phyloP scores from a whole-genome alignment of 1,140 invertebrate genomes.

The Vanessa tameamea region DNA sequence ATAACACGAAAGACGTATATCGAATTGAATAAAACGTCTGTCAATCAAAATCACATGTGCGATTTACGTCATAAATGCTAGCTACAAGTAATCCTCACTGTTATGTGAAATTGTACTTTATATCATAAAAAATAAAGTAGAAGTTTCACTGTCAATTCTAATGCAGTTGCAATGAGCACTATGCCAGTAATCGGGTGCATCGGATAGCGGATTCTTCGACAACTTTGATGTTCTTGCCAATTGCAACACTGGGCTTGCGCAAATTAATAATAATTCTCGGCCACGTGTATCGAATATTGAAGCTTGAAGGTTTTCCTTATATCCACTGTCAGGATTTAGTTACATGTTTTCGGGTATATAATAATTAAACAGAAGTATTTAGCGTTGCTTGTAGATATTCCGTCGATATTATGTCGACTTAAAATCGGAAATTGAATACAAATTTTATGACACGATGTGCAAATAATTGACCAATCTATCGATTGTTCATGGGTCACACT shows the following conservation, averaged over 20 bases:
- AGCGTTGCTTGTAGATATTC: too few relatives aligned
- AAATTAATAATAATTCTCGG: not conserved
- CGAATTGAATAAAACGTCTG: slow-evolving; percentile 26
- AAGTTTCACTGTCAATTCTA: not conserved
- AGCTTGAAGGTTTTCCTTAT: not conserved
- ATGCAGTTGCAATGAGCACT: slow-evolving; percentile 5
- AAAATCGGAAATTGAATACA: too few relatives aligned
- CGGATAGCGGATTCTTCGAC: slow-evolving; percentile 13
- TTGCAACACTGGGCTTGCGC: slow-evolving; percentile 4
- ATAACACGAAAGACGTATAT: slow-evolving; percentile 5
- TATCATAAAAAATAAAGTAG: not conserved
- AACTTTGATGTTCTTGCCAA: slow-evolving; percentile 29
- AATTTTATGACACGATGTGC: too few relatives aligned
- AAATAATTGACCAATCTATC: too few relatives aligned
- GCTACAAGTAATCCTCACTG: not conserved
- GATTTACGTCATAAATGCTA: slow-evolving; percentile 18
- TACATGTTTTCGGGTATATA: not conserved
- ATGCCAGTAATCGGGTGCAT: slow-evolving; percentile 11
- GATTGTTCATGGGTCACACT: too few relatives aligned
- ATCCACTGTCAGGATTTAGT: not conserved
- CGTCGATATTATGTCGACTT: too few relatives aligned
- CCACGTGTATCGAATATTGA: slow-evolving; percentile 1
- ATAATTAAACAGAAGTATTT: not conserved
- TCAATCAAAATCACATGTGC: slow-evolving; percentile 30
- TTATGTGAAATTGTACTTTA: not conserved